These are phyloP conservation scores for Onychostoma macrolepis DNA, from an alignment of 2,113 vertebrate genomes.

Conservation along the genomic window DNA sequence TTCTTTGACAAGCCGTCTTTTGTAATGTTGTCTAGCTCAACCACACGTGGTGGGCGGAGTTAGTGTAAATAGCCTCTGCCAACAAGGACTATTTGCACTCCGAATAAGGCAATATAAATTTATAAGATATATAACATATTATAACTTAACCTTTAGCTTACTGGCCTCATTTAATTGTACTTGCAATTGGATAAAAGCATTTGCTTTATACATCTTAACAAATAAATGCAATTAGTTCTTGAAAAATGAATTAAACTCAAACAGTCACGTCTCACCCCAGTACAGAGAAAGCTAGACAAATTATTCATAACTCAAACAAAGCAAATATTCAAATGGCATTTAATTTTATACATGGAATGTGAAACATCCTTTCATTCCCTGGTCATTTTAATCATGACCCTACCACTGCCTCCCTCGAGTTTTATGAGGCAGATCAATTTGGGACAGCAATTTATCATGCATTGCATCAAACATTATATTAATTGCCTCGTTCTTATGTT, in stretches of 20 bases:
- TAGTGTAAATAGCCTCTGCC: too few species aligned
- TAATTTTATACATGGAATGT: slow-evolving; percentile 6
- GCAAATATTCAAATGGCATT: not conserved
- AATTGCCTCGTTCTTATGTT: not conserved
- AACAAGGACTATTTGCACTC: too few species aligned
- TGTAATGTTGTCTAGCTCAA: too few species aligned
- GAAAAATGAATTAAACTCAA: not conserved
- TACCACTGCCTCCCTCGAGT: not conserved
- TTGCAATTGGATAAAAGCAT: not conserved
- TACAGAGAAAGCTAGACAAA: not conserved
- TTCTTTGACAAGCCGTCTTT: too few species aligned
- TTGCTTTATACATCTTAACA: not conserved
- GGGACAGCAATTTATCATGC: not conserved
- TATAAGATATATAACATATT: too few species aligned
- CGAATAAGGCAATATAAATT: too few species aligned
- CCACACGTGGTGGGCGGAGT: too few species aligned
- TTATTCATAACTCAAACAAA: not conserved
- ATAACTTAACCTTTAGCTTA: not conserved
- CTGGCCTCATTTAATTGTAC: not conserved
- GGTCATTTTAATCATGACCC: not conserved
- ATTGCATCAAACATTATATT: not conserved
- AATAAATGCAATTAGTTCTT: not conserved
- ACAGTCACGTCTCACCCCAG: not conserved
- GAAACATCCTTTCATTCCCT: not conserved
- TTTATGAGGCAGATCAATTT: not conserved